phyloP scores from a whole-genome alignment of 2,113 vertebrate species.

The Okapia johnstoni region DNA sequence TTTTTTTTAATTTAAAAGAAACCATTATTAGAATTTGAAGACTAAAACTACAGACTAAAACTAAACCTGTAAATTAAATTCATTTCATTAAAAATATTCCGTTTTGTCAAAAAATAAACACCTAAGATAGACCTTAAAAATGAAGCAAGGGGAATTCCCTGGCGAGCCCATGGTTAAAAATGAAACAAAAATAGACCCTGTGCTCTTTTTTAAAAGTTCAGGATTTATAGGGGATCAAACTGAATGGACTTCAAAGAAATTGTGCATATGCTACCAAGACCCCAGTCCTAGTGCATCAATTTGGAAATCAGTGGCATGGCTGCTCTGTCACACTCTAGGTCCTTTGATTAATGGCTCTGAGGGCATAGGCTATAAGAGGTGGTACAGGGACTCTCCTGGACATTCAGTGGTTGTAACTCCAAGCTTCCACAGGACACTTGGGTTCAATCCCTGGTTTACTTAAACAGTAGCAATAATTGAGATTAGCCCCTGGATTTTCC shows the following conservation, averaged over 20 bases:
- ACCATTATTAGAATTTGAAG: not conserved
- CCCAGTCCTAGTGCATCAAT: not conserved
- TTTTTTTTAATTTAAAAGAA: not conserved
- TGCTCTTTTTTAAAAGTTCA: not conserved
- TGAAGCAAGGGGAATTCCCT: not conserved
- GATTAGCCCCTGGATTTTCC: not conserved
- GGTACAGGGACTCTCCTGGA: not conserved
- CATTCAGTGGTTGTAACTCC: not conserved
- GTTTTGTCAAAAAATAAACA: not conserved
- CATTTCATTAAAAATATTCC: not conserved
- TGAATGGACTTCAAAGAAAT: not conserved
- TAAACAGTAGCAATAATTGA: not conserved
- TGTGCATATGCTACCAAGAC: not conserved
- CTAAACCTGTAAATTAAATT: not conserved
- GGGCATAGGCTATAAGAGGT: not conserved
- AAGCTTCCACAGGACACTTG: not conserved
- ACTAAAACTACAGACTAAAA: not conserved
- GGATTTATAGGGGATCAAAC: not conserved
- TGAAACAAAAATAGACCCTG: not conserved
- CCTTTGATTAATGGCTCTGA: not conserved
- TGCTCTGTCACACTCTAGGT: not conserved
- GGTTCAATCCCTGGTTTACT: not conserved
- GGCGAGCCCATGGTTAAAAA: not conserved
- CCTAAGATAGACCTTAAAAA: not conserved
- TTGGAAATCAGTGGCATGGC: not conserved